Evolutionary conservation across 2,888 invertebrate genomes (phyloP).

Genomic region (Spodoptera littoralis): DNA sequence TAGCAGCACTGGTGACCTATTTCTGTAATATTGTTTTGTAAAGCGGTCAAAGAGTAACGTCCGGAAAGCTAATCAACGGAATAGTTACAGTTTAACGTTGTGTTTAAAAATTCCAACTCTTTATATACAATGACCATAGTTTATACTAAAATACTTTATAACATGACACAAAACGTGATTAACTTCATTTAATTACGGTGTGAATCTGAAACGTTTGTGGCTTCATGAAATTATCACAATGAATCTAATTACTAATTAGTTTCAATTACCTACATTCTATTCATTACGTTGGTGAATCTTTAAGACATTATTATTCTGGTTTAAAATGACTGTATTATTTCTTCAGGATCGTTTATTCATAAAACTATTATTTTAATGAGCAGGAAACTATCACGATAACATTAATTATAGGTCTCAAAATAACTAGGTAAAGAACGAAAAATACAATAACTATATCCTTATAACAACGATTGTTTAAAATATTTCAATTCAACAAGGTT

Average conservation of each 20-base stretch:
- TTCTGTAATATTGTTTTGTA: constrained; percentile 49
- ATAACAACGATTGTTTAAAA: not conserved
- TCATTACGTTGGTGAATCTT: too few relatives aligned
- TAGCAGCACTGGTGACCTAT: constrained; percentile 44
- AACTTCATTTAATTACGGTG: constrained; percentile 15
- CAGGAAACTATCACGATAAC: constrained; percentile 20
- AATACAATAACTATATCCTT: too few relatives aligned
- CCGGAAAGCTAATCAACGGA: constrained; percentile 53
- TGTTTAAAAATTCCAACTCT: constrained; percentile 6
- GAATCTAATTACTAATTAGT: constrained; percentile 36
- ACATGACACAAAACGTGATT: constrained; percentile 13
- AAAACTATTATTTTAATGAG: constrained; percentile 24
- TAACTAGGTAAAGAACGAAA: constrained; percentile 3
- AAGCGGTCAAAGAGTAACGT: constrained; percentile 50
- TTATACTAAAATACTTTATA: too few relatives aligned
- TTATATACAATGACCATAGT: constrained; percentile 14
- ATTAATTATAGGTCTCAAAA: constrained; percentile 12
- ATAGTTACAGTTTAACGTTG: constrained; percentile 26
- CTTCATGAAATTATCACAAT: constrained; percentile 20
- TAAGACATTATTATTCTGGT: too few relatives aligned
- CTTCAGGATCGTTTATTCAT: too few relatives aligned
- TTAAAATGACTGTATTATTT: too few relatives aligned
- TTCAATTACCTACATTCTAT: not conserved
- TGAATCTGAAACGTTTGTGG: constrained; percentile 18
- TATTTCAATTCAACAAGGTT: constrained; percentile 5